phyloP scores from a whole-genome alignment of 2,113 vertebrate genomes.

The Lepidothrix coronata region DNA sequence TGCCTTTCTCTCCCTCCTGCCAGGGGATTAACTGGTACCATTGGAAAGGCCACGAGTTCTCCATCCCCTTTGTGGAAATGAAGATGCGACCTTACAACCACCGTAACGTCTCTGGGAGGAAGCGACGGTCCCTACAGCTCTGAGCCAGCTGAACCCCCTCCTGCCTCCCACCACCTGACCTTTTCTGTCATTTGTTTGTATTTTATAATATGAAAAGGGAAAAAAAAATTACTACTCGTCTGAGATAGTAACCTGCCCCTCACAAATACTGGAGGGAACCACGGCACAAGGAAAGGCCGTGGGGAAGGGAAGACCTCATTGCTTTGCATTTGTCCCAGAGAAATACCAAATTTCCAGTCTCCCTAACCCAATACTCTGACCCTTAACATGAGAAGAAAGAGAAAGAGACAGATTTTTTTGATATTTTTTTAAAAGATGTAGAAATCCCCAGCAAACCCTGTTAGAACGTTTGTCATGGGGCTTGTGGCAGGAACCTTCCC shows the following conservation, averaged over 20 bases:
- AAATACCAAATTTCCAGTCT: constrained; percentile 49
- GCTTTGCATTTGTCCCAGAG: constrained; percentile 53
- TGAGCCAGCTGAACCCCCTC: constrained; percentile 65
- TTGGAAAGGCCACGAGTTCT: constrained; percentile 98
- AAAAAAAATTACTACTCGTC: constrained; percentile 2
- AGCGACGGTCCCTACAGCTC: constrained; percentile 83
- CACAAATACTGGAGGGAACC: constrained; percentile 29
- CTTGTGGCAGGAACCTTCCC: neutral
- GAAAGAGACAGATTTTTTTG: constrained; percentile 38
- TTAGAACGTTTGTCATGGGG: neutral
- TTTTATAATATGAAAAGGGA: constrained; percentile 70
- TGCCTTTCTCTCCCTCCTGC: constrained; percentile 30
- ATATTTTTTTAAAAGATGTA: constrained; percentile 32
- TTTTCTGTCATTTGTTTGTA: constrained; percentile 75
- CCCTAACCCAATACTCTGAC: constrained; percentile 4
- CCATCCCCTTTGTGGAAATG: constrained; percentile 98
- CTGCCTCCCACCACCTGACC: constrained; percentile 23
- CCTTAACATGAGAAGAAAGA: constrained; percentile 17
- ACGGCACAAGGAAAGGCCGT: neutral
- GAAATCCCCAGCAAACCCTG: neutral
- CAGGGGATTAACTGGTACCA: constrained; percentile 99
- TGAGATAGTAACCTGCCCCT: constrained; percentile 51
- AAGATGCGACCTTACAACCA: constrained; percentile 94
- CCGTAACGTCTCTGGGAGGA: constrained; percentile 82
- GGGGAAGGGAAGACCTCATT: constrained; percentile 22